phyloP scores from a whole-genome alignment of 2,113 vertebrate genomes.

The Phaethornis superciliosus region DNA sequence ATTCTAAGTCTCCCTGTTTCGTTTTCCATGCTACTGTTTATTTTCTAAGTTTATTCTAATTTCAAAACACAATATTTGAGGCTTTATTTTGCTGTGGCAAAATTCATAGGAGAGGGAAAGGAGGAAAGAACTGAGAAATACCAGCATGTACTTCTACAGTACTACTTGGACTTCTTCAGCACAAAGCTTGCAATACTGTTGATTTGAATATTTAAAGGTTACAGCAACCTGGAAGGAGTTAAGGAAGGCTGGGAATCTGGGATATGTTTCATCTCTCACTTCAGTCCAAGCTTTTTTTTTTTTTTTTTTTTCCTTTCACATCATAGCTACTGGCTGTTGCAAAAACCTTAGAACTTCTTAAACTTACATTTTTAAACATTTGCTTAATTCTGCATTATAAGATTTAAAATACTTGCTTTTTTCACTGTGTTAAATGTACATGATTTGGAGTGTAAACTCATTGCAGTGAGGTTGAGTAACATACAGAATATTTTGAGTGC shows the following conservation, averaged over 20 bases:
- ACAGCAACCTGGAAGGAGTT: neutral
- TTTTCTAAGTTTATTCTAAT: neutral
- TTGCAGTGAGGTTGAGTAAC: neutral
- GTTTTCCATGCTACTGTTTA: neutral
- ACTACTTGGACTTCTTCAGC: neutral
- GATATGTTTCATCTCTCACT: neutral
- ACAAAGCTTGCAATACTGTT: neutral
- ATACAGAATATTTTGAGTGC: neutral
- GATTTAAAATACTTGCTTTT: neutral
- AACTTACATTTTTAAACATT: neutral
- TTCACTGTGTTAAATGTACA: neutral
- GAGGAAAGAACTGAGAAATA: neutral
- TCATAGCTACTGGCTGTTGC: neutral
- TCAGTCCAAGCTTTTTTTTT: neutral
- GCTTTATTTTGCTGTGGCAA: neutral
- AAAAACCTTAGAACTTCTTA: neutral
- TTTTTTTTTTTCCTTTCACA: neutral
- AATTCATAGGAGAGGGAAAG: neutral
- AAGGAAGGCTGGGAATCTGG: neutral
- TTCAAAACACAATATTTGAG: neutral
- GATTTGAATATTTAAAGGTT: neutral
- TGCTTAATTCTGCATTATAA: neutral
- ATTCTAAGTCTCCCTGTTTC: fast-evolving
- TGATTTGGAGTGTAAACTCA: neutral
- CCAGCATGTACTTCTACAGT: neutral